Percentiles rank a stretch among this genome's conserved stretches.
Conservation (phyloP, 2,888 invertebrate species). For the Philereme vetulata region DNA sequence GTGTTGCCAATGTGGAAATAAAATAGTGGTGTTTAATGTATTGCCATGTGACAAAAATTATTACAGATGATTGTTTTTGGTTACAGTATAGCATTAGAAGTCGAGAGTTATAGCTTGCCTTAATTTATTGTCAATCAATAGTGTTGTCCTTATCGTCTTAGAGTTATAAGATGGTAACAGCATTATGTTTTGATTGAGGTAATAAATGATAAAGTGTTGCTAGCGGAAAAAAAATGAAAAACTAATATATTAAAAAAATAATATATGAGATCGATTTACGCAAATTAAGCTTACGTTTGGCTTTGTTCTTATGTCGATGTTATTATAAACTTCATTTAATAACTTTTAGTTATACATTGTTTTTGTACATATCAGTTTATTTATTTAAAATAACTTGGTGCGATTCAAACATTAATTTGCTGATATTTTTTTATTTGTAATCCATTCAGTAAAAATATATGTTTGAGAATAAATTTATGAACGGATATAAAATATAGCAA, state of each 20-base stretch:
- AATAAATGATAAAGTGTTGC: conserved; percentile 11
- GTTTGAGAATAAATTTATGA: conserved; percentile 8
- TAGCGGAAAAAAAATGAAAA: conserved; percentile 14
- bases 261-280: conserved; percentile 5
- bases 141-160: too few species aligned
- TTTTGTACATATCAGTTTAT: conserved; percentile 41
- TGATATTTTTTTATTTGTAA: conserved; percentile 13
- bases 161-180: too few species aligned
- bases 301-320: conserved; percentile 21
- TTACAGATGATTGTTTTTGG: too few species aligned
- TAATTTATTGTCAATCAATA: conserved; percentile 7
- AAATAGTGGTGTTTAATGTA: too few species aligned
- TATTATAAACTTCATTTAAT: conserved; percentile 33
- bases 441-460: conserved; percentile 5
- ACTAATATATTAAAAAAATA: conserved; percentile 11
- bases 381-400: conserved; percentile 33
- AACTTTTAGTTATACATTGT: conserved; percentile 39
- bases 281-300: conserved; percentile 16
- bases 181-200: too few species aligned
- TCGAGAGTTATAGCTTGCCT: too few species aligned
- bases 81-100: too few species aligned
- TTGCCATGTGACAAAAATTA: too few species aligned
- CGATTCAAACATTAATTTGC: conserved; percentile 8
- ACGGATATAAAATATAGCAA: conserved; percentile 10
- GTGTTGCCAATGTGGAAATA: conserved; percentile 13